phyloP scores from a whole-genome alignment of 2,888 invertebrate species.

The Acanthosepion pharaonis region DNA sequence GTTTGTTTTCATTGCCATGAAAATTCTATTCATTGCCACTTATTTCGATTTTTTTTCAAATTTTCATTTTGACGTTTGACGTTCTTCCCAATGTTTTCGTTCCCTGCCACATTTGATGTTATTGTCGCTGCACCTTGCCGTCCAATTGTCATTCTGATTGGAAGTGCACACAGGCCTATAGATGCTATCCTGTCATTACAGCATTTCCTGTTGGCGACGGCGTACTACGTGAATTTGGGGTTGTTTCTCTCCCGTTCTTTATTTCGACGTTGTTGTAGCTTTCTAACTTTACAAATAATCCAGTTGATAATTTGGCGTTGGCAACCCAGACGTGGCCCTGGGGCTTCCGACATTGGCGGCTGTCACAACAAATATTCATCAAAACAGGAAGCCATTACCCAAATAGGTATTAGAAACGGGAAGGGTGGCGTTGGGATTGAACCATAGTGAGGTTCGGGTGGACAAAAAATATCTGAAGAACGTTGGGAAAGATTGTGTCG shows the following conservation, averaged over 20 bases:
- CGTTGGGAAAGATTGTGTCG: not conserved
- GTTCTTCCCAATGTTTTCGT: not conserved
- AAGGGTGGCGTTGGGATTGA: not conserved
- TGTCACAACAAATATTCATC: constrained; percentile 4
- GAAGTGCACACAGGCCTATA: not conserved
- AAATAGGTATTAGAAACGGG: not conserved
- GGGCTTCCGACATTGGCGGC: constrained; percentile 33
- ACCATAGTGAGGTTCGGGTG: not conserved
- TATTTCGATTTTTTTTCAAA: not conserved
- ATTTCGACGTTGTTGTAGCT: not conserved
- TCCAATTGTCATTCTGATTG: not conserved
- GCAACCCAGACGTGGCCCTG: not conserved
- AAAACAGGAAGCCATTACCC: constrained; percentile 5
- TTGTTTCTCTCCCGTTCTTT: not conserved
- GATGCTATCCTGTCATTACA: constrained; percentile 16
- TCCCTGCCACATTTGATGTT: not conserved
- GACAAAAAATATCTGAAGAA: not conserved
- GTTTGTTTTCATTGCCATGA: not conserved
- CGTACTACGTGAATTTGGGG: not conserved
- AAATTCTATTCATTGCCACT: not conserved
- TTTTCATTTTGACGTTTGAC: not conserved
- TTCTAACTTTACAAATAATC: not conserved
- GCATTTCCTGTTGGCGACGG: not conserved
- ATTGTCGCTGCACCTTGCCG: not conserved
- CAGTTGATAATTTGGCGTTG: constrained; percentile 33